These are phyloP conservation scores for Sycobia sp. DNA, from an alignment of 1,140 invertebrate genomes.

Conservation along the genomic window DNA sequence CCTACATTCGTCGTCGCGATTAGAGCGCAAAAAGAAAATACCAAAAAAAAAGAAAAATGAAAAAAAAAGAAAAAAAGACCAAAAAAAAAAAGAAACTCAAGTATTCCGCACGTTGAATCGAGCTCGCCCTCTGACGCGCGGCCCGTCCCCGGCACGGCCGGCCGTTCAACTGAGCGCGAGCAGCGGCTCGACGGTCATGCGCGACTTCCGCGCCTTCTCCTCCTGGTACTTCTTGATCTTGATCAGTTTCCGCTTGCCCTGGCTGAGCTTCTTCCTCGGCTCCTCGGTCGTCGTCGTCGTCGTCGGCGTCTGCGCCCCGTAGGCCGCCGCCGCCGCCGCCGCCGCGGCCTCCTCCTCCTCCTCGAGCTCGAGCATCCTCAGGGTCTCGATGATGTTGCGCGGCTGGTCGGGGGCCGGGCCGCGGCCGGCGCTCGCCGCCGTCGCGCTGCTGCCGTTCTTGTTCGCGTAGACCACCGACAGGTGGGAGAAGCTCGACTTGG, in stretches of 20 bases:
- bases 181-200: conserved; percentile 66
- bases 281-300: conserved; percentile 47
- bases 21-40: too few relatives aligned
- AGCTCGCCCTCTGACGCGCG: too few relatives aligned
- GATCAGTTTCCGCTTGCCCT: conserved; percentile 70
- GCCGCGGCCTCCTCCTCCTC: conserved; percentile 48
- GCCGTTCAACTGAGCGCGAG: conserved; percentile 69
- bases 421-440: too few relatives aligned
- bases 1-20: too few relatives aligned
- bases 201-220: conserved; percentile 62
- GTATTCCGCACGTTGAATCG: too few relatives aligned
- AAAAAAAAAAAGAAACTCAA: too few relatives aligned
- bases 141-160: too few relatives aligned
- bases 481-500: conserved; percentile 80
- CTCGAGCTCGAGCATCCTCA: conserved; percentile 72
- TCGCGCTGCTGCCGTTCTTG: conserved; percentile 68
- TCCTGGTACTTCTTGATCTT: conserved; percentile 68
- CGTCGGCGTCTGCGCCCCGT: conserved; percentile 4
- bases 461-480: conserved; percentile 81
- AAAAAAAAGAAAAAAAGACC: too few relatives aligned
- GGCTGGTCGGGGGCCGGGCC: conserved; percentile 67
- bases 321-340: conserved; percentile 11
- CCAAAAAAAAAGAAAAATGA: too few relatives aligned
- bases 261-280: conserved; percentile 64
- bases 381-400: conserved; percentile 81